Evolutionary conservation across 92 coral and sea anemone species (phyloP).

Genomic region (Bergia sp.): DNA sequence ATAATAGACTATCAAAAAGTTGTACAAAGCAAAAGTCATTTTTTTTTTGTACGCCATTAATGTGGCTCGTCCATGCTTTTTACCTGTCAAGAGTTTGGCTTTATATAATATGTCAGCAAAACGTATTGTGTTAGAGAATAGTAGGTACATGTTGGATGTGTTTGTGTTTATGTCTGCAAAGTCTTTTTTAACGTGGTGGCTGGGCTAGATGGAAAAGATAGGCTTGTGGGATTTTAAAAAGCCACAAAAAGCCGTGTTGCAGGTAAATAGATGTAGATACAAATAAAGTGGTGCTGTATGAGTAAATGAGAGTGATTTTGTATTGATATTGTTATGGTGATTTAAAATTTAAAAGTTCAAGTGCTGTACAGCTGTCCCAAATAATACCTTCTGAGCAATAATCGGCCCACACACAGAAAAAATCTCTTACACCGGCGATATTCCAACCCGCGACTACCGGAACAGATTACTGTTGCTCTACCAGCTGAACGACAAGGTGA

Average conservation of each 20-base stretch:
- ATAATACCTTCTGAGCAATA: too few species aligned
- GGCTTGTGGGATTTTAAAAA: background rate
- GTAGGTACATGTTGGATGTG: background rate
- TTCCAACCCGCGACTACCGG: too few species aligned
- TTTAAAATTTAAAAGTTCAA: too few species aligned
- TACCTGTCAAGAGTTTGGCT: background rate
- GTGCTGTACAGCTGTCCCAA: too few species aligned
- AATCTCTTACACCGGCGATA: too few species aligned
- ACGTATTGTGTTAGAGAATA: background rate
- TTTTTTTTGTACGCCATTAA: background rate
- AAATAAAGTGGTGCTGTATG: background rate
- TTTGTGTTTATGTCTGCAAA: background rate
- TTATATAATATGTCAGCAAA: background rate
- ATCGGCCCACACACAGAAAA: too few species aligned
- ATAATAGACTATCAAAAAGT: background rate
- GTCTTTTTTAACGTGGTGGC: background rate
- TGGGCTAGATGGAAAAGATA: background rate
- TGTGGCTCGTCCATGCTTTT: background rate
- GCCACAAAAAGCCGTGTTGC: slow-evolving; percentile 10
- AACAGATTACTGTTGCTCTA: too few species aligned
- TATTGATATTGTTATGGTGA: too few species aligned
- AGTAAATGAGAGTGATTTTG: background rate
- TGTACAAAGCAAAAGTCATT: background rate
- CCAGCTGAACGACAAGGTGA: too few species aligned
- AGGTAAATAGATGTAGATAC: background rate